Base-by-base conservation (phyloP, 2,797 vertebrate genomes). In the Sebastes wilsoni region DNA sequence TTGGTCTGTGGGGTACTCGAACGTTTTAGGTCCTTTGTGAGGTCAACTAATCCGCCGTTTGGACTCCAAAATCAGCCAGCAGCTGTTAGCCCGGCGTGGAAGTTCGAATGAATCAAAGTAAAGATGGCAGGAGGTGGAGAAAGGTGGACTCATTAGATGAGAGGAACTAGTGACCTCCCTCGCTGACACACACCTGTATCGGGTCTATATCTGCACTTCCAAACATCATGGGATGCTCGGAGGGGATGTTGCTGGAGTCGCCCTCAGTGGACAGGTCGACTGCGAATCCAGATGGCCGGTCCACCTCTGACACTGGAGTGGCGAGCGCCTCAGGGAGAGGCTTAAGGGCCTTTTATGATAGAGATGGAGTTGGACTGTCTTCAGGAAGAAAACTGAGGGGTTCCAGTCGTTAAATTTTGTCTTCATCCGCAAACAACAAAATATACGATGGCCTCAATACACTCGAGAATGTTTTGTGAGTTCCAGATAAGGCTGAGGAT, bases 221-320 rank as follows among this genome's bases (percentile, higher is more conserved):
- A 64, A 70, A 69, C 68, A 27, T 66, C 66, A 22, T 49, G 82
- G 79, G 79, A 81, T 64, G 60, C 34, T 80, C n/a, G 2, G 16
- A 58, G 46, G 34, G 62, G 72, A 64, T 38, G 75, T 27, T 66
- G 66, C 54, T 60, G 55, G 76, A 71, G 42, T 75, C 11, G 28
- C 46, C 68, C 58, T 66, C 18, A 23, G 78, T n/a, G 42, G 72
- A 73, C 81, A 75, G 59, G 77, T 69, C 3, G 46, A 78, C 75
- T 22, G 22, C 34, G 34, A 8, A 42, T 81, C 86, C 85, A 89
- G 81, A 87, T 84, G 82, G 81, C 65, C 20, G 1, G 25, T 54
- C 71, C 76, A 89, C 84, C 81, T 87, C 68, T 80, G 87, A 92
- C 83, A 72, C 69, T 0, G 4, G 62, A 82, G 79, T 66, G 72